phyloP scores from a whole-genome alignment of 2,797 vertebrate genomes.

The Tangara arthus region DNA sequence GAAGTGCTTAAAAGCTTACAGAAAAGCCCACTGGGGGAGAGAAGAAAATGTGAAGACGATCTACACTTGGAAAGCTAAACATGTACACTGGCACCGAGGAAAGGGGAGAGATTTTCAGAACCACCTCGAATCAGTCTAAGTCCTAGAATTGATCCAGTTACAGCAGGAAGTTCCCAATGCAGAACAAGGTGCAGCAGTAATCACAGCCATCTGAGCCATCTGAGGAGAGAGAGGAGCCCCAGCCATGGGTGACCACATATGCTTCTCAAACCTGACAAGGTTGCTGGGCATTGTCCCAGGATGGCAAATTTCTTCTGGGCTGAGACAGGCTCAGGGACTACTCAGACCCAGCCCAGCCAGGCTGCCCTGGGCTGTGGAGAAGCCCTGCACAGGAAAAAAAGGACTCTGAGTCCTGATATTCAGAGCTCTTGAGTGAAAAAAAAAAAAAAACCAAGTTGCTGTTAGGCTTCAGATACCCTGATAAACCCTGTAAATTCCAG shows the following conservation, averaged over 20 bases:
- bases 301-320: neutral
- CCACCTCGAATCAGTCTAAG: neutral
- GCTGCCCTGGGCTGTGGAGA: accelerated
- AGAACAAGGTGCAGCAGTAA: neutral
- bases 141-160: neutral
- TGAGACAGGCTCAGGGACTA: neutral
- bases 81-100: neutral
- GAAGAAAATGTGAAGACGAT: neutral
- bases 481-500: neutral
- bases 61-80: neutral
- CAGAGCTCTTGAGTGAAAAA: accelerated
- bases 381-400: neutral
- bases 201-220: neutral
- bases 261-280: accelerated
- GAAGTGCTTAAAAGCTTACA: slow-evolving; percentile 43
- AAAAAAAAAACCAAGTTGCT: neutral
- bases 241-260: accelerated
- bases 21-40: slow-evolving; percentile 21
- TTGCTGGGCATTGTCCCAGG: neutral
- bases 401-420: neutral
- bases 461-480: neutral
- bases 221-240: neutral
- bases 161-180: neutral
- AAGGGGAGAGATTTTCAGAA: neutral
- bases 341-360: neutral